Percentiles rank a stretch among this genome's conserved stretches.
phyloP scores from a whole-genome alignment of 2,797 vertebrate genomes.

The Pipistrellus pygmaeus region DNA sequence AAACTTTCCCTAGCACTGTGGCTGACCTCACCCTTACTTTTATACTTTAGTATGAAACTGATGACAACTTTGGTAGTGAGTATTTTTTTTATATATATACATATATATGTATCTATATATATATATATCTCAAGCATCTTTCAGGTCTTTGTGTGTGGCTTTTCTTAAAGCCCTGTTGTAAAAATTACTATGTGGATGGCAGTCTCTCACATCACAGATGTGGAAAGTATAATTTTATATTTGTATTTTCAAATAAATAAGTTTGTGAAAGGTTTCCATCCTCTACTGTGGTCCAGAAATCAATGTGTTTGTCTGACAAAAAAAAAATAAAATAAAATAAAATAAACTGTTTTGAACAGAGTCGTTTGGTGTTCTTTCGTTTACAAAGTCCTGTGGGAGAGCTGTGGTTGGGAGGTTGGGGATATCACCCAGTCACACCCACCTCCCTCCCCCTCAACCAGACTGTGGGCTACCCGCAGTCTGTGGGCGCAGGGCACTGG shows the following conservation, averaged over 20 bases:
- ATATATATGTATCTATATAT: constrained; percentile 91
- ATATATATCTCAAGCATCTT: constrained; percentile 96
- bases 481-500: background rate
- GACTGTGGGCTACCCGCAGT: background rate
- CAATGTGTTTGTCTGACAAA: constrained; percentile 99
- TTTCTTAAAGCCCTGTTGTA: constrained; percentile 98
- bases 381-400: background rate
- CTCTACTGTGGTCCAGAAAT: constrained; percentile 99
- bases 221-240: constrained; percentile 99
- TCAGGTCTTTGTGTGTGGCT: constrained; percentile 99
- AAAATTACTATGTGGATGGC: constrained; percentile 96
- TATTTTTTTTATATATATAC: constrained; percentile 91
- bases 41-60: constrained; percentile 93
- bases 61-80: constrained; percentile 93
- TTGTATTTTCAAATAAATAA: constrained; percentile 99
- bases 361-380: constrained; percentile 85
- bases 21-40: constrained; percentile 92
- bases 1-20: constrained; percentile 89
- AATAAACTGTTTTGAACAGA: constrained; percentile 97
- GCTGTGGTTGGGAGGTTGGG: background rate
- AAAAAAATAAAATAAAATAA: constrained; percentile 91
- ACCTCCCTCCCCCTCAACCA: background rate
- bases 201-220: constrained; percentile 99
- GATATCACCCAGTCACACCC: background rate
- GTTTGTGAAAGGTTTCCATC: constrained; percentile 99